Evolutionary conservation across 2,888 invertebrate species (phyloP), one percentile per base, ranked within the genome.

Genomic region (Pasiphila rectangulata): DNA sequence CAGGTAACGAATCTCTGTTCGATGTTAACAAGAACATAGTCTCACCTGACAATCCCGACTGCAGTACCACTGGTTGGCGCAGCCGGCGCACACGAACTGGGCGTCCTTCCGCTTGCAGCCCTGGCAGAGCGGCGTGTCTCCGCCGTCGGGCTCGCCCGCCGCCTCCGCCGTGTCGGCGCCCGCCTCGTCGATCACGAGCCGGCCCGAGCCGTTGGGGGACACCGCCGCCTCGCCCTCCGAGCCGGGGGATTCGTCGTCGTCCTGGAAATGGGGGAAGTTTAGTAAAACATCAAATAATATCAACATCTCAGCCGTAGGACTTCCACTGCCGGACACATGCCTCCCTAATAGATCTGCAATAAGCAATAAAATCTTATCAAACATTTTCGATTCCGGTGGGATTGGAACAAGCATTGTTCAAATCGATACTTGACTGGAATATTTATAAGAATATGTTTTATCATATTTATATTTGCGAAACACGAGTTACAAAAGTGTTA

Each of bases 31-130:
- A 27, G 5, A 25, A 2, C 5, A 12, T 10, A 10, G 1, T 4
- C 2, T 5, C 7, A 97, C 97, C 94, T 97, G 97, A 78, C 97
- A 98, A 57, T 95, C 94, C 43, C 96, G 91, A 72, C 96, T 96
- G 90, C 97, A 98, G 81, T 98, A 97, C 96, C 97, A 97, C 85
- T 96, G 96, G 83, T 95, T 95, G 58, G 94, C 95, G 78, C 96
- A 97, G 37, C 95, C 96, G 30, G 96, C 96, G 76, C 96, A 97
- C 29, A 96, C 95, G 72, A 95, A 96, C 83, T 94, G 95, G 51
- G 96, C 96, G 64, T 94, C 91, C 55, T 93, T 91, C 48, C 93
- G 91, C 61, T 94, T 92, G 76, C 96, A 97, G 57, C 96, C 95
- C 90, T 96, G 96, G 79, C 96, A 97, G 59, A 93, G 91, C 38